These are phyloP conservation scores for Lepus oiostolus DNA, from an alignment of 2,797 vertebrate species.

Conservation along the genomic window DNA sequence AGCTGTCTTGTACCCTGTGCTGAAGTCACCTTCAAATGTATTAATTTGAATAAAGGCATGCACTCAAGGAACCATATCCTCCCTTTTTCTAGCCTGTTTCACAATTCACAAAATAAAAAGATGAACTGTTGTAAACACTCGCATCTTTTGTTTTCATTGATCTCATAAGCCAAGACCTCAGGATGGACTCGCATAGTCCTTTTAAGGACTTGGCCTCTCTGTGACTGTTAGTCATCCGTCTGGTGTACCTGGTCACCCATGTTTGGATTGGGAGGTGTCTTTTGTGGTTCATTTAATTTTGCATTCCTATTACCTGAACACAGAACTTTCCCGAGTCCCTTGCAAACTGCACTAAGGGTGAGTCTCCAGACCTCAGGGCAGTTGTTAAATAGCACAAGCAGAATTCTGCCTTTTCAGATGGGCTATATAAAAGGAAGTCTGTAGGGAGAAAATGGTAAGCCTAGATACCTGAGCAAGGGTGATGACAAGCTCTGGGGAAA, in stretches of 20 bases:
- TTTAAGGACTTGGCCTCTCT: background rate
- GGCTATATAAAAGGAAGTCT: slow-evolving; percentile 12
- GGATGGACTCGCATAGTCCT: background rate
- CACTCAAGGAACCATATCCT: slow-evolving; percentile 36
- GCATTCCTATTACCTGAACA: slow-evolving; percentile 68
- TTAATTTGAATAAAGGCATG: slow-evolving; percentile 30
- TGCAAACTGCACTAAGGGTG: slow-evolving; percentile 27
- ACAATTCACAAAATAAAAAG: slow-evolving; percentile 60
- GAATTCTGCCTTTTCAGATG: slow-evolving; percentile 40
- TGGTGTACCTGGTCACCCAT: slow-evolving; percentile 23
- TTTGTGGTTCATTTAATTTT: slow-evolving; percentile 59
- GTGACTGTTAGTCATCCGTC: slow-evolving; percentile 50
- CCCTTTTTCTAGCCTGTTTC: slow-evolving; percentile 28
- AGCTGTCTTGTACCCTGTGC: background rate
- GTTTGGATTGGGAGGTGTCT: slow-evolving; percentile 55
- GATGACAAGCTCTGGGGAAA: slow-evolving; percentile 70
- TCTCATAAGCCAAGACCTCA: slow-evolving; percentile 29
- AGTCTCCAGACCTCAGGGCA: slow-evolving; percentile 3
- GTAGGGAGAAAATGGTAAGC: slow-evolving; percentile 50
- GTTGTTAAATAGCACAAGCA: slow-evolving; percentile 59
- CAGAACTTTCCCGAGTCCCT: slow-evolving; percentile 50
- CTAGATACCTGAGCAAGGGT: slow-evolving; percentile 68
- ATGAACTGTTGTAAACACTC: slow-evolving; percentile 32
- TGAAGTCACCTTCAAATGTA: slow-evolving; percentile 20
- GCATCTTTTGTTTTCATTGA: slow-evolving; percentile 49